Conservation (phyloP, 2,113 vertebrate species). For the Podarcis cretensis region DNA sequence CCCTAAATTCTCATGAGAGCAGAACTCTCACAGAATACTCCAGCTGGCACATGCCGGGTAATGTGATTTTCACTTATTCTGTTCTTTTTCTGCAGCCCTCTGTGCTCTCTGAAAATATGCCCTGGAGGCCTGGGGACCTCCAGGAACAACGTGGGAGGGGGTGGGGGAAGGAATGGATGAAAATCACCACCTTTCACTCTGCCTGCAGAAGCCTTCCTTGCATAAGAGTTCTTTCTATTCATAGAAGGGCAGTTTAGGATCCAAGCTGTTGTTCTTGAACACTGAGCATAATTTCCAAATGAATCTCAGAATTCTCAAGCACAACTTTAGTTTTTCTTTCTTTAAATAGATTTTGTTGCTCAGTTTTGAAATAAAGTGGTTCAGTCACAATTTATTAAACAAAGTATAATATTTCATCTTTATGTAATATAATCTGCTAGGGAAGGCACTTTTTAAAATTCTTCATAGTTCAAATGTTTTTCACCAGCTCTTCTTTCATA, state of each 20-base stretch:
- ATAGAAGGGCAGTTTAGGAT: neutral
- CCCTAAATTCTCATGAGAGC: neutral
- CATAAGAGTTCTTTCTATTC: neutral
- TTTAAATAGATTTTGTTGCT: neutral
- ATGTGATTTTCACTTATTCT: neutral
- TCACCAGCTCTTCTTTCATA: neutral
- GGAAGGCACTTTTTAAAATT: neutral
- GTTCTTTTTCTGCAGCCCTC: neutral
- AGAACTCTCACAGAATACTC: neutral
- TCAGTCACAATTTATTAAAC: neutral
- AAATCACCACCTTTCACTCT: neutral
- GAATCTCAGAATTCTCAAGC: neutral
- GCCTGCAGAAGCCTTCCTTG: neutral
- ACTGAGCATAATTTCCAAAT: neutral
- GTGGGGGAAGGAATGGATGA: neutral
- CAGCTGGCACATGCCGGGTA: neutral
- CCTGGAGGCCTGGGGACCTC: neutral
- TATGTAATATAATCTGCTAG: neutral
- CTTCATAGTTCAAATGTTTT: slow-evolving; percentile 6
- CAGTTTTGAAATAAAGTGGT: neutral
- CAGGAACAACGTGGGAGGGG: neutral
- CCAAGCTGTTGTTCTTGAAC: neutral
- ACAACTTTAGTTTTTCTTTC: neutral
- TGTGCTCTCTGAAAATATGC: neutral
- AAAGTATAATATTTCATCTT: neutral